phyloP scores from a whole-genome alignment of 2,888 invertebrate species.

The Leptopilina drosophilae region DNA sequence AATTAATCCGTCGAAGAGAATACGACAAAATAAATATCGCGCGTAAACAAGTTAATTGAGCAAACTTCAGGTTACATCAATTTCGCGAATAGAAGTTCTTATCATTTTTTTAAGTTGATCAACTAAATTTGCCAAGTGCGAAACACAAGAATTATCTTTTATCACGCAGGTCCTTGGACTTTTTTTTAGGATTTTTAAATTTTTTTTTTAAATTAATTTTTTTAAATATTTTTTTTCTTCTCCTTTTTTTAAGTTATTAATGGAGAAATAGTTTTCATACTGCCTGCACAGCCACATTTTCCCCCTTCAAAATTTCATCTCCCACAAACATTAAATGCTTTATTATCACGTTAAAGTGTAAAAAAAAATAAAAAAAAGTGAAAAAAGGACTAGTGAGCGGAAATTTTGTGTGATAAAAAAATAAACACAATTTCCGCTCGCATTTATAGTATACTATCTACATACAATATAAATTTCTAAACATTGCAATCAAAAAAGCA shows the following conservation, averaged over 20 bases:
- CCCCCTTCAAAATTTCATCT: constrained; percentile 14
- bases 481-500: constrained; percentile 23
- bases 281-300: constrained; percentile 42
- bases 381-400: constrained; percentile 17
- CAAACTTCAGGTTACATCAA: constrained; percentile 46
- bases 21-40: constrained; percentile 37
- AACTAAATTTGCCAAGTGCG: constrained; percentile 29
- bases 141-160: constrained; percentile 8
- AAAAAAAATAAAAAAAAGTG: not conserved
- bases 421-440: constrained; percentile 12
- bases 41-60: constrained; percentile 29
- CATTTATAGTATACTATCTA: constrained; percentile 8
- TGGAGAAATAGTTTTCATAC: constrained; percentile 42
- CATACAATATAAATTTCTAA: constrained; percentile 24
- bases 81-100: constrained; percentile 39
- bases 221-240: constrained; percentile 39
- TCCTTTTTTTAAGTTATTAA: constrained; percentile 30
- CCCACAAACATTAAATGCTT: constrained; percentile 21
- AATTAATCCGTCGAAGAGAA: constrained; percentile 27
- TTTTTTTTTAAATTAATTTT: constrained; percentile 36
- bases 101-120: not conserved
- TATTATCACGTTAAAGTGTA: constrained; percentile 36
- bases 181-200: constrained; percentile 39
- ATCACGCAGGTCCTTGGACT: constrained; percentile 40
- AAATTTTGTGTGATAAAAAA: constrained; percentile 25